phyloP scores from a whole-genome alignment of 2,888 invertebrate species.

The Listrodromus nycthemerus region DNA sequence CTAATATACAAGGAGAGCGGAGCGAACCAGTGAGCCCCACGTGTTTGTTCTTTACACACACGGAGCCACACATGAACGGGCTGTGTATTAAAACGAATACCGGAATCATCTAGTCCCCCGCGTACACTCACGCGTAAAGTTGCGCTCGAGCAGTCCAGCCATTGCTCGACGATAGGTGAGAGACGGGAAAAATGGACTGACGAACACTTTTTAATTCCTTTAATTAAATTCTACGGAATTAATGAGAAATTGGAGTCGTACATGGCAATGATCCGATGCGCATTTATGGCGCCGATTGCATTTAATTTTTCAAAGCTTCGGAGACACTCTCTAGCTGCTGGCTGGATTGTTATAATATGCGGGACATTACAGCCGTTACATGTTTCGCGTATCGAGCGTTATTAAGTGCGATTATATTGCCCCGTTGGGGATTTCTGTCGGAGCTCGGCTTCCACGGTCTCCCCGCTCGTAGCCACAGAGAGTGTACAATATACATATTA shows the following conservation, averaged over 20 bases:
- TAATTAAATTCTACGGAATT: neutral
- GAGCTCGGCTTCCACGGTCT: constrained; percentile 49
- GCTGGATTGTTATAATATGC: constrained; percentile 44
- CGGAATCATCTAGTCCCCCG: neutral
- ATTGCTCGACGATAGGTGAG: constrained; percentile 20
- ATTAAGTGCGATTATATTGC: constrained; percentile 82
- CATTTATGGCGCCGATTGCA: constrained; percentile 58
- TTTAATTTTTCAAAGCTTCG: constrained; percentile 40
- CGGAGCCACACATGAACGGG: constrained; percentile 34
- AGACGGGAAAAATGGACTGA: too few species aligned
- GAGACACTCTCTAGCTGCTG: constrained; percentile 29
- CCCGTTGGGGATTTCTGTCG: constrained; percentile 69
- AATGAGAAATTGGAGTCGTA: constrained; percentile 2
- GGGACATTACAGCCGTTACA: constrained; percentile 78
- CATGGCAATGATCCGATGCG: constrained; percentile 55
- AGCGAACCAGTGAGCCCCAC: constrained; percentile 67
- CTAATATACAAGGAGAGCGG: constrained; percentile 74
- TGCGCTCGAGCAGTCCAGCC: constrained; percentile 16
- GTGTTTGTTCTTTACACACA: constrained; percentile 74
- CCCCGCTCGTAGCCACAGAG: neutral
- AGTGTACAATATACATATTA: constrained; percentile 17
- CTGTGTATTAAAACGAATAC: constrained; percentile 4
- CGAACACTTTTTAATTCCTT: neutral
- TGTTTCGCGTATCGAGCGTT: constrained; percentile 78
- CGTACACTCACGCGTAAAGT: constrained; percentile 5